These are phyloP conservation scores for Sterna hirundo DNA, from an alignment of 2,113 vertebrate species.

Conservation along the genomic window DNA sequence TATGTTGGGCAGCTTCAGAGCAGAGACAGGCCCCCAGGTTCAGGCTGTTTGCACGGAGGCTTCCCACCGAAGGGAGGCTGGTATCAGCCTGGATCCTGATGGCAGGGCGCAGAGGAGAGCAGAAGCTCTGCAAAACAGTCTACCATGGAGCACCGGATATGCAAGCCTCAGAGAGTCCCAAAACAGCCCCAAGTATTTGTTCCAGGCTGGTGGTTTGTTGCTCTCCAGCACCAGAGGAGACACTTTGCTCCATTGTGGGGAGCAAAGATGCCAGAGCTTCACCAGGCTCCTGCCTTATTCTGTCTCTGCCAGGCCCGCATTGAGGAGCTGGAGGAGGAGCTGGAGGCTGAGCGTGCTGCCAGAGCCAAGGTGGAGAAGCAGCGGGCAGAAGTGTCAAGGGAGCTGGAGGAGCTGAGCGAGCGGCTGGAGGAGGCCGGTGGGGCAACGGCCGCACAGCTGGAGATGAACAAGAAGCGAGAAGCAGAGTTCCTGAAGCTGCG, in stretches of 20 bases:
- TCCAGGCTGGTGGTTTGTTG: neutral
- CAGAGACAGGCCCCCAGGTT: neutral
- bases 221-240: neutral
- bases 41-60: neutral
- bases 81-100: neutral
- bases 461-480: conserved; percentile 90
- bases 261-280: neutral
- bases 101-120: neutral
- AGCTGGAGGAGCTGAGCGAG: conserved; percentile 92
- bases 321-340: conserved; percentile 92
- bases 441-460: conserved; percentile 80
- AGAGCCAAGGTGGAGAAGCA: conserved; percentile 91
- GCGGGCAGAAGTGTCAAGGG: conserved; percentile 82
- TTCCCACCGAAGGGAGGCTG: neutral
- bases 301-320: conserved; percentile 78
- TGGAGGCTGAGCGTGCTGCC: conserved; percentile 86
- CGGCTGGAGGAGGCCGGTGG: conserved; percentile 89
- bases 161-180: neutral
- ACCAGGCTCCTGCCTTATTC: neutral
- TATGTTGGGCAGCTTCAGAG: neutral
- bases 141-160: neutral
- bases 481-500: conserved; percentile 84
- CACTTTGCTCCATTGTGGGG: neutral
- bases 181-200: neutral
- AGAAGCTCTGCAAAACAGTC: neutral